Conservation (phyloP, 2,113 vertebrate genomes). For the Oceanites oceanicus region DNA sequence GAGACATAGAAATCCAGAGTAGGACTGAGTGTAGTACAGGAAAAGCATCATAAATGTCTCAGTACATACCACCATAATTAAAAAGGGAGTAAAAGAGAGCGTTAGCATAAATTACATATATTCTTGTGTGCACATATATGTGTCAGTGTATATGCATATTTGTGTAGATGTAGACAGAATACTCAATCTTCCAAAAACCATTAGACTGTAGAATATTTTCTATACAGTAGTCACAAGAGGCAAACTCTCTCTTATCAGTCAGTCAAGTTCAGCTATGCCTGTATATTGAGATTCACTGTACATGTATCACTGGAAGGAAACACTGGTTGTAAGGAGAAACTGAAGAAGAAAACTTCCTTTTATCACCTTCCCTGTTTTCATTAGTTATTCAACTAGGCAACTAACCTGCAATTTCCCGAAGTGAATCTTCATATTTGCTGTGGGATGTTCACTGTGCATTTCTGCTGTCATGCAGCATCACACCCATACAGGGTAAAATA, state of each 20-base stretch:
- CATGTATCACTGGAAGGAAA: neutral
- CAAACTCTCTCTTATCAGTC: neutral
- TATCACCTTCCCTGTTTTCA: neutral
- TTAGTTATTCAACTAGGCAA: neutral
- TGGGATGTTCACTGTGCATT: neutral
- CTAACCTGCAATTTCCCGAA: neutral
- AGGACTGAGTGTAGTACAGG: neutral
- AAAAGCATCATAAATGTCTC: neutral
- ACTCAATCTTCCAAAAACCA: neutral
- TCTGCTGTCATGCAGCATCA: neutral
- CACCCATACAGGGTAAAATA: neutral
- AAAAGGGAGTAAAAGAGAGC: neutral
- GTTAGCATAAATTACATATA: neutral
- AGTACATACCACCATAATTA: neutral
- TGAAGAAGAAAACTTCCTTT: neutral
- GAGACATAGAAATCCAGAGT: neutral
- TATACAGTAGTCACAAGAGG: neutral
- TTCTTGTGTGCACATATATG: fast-evolving
- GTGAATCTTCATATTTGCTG: neutral
- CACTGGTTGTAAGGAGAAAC: neutral
- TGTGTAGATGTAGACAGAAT: neutral
- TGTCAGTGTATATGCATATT: neutral
- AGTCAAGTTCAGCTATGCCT: neutral
- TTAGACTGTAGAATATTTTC: neutral
- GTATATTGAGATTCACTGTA: neutral